phyloP scores from a whole-genome alignment of 1,140 invertebrate species.

The Bombus turneri region DNA sequence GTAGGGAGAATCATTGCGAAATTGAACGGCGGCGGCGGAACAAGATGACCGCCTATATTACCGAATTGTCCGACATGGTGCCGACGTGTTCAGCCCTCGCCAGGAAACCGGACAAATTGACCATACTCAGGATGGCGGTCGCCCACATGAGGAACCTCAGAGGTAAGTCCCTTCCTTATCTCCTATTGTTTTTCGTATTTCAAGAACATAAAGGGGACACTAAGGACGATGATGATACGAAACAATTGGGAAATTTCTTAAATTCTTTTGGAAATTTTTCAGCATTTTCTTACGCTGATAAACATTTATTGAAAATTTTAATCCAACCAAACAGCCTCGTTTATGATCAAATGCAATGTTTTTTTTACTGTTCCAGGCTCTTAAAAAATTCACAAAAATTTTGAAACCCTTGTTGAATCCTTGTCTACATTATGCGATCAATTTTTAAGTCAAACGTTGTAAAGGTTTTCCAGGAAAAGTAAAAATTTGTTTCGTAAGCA shows the following conservation, averaged over 20 bases:
- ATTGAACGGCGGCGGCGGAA: conserved; percentile 98
- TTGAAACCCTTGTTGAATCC: too few relatives aligned
- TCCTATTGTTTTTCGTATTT: not conserved
- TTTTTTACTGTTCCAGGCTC: too few relatives aligned
- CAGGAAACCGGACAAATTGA: conserved; percentile 99
- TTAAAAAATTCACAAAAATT: too few relatives aligned
- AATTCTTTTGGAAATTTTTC: not conserved
- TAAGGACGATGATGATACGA: not conserved
- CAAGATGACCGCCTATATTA: conserved; percentile 99
- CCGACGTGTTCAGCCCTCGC: conserved; percentile 98
- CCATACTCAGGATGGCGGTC: conserved; percentile 99
- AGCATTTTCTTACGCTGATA: not conserved
- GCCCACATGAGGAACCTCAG: conserved; percentile 99
- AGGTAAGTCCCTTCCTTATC: conserved; percentile 85
- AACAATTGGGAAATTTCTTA: not conserved
- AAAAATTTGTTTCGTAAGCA: too few relatives aligned
- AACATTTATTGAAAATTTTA: not conserved
- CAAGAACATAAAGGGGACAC: too few relatives aligned
- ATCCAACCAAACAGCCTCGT: too few relatives aligned
- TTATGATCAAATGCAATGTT: too few relatives aligned
- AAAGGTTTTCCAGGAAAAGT: too few relatives aligned
- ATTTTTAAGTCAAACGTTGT: too few relatives aligned
- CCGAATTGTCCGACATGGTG: conserved; percentile 99
- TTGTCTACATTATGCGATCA: too few relatives aligned
- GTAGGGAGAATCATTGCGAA: conserved; percentile 99